A percentile compares a stretch with the other conserved stretches of the same genome.
Evolutionary conservation across 1,140 invertebrate genomes (phyloP).

Genomic region (Littorina saxatilis): DNA sequence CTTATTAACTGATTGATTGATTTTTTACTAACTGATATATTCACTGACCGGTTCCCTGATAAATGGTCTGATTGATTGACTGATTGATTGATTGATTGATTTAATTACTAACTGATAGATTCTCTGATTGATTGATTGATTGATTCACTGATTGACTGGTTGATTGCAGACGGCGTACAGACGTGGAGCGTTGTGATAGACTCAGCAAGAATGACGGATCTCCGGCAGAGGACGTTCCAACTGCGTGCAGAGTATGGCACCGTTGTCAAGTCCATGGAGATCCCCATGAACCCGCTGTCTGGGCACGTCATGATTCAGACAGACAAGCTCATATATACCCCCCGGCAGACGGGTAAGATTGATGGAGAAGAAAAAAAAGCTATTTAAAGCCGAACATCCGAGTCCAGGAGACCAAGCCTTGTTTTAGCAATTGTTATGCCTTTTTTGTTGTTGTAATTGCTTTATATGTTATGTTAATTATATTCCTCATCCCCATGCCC

Average conservation of each 20-base stretch:
- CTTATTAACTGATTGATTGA: too few relatives aligned
- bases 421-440: too few relatives aligned
- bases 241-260: neutral
- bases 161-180: conserved; percentile 43
- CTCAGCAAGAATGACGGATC: neutral
- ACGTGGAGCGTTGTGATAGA: conserved; percentile 32
- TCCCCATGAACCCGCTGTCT: conserved; percentile 23
- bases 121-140: too few relatives aligned
- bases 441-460: too few relatives aligned
- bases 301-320: conserved; percentile 67
- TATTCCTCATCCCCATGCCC: too few relatives aligned
- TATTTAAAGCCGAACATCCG: neutral
- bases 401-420: neutral
- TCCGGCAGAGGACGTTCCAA: neutral
- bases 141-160: too few relatives aligned
- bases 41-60: too few relatives aligned
- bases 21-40: too few relatives aligned
- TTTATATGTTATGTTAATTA: too few relatives aligned
- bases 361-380: neutral
- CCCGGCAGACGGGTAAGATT: conserved; percentile 56
- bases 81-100: too few relatives aligned
- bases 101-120: too few relatives aligned
- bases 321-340: conserved; percentile 65
- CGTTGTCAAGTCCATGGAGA: neutral
- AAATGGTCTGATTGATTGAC: too few relatives aligned